Evolutionary conservation across 1,140 invertebrate genomes (phyloP), one percentile per base, ranked within the genome.

Genomic region (Danaus plexippus): DNA sequence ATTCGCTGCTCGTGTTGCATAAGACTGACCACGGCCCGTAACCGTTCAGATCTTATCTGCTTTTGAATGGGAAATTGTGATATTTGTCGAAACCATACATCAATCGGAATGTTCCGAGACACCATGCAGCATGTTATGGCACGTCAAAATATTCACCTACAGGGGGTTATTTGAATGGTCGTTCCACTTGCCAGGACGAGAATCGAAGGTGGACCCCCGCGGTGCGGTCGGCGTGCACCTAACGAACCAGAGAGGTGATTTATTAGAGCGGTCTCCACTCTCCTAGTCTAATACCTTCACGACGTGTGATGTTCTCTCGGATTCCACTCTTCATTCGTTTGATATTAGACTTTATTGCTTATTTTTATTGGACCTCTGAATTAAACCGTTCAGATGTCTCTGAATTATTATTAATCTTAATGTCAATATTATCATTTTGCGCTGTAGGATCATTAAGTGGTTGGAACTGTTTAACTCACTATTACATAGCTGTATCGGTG

Each of bases 191-290:
- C 70, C 71, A 61, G 59, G 71, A 54, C 67, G 69, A 73, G 81
- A 76, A 75, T 75, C 75, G 78, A 80, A 81, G 66, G 67, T 63
- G 76, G 75, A 77, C 73, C 76, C 82, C 82, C 63, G 80, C 61
- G 61, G 82, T 11, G 79, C 65, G 56, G 71, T 59, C 75, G 73
- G 73, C 73, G 74, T 67, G 69, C 71, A 66, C 69, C 74, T 85
- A 85, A 85, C 82, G 82, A 85, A 85, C 79, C 77, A 70, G 72
- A 73, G 61, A 71, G 51, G 75, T 85, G 80, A 85, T 85, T 84
- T 85, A 85, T 82, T 64, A 63, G 72, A 69, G 59, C 70, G 71
- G 54, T 61, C 66, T 60, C 57, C 54, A 66, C 71, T 73, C 68
- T 66, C 61, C 51, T 69, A 71, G 66, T 79, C 78, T 84, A 82